phyloP scores from a whole-genome alignment of 2,797 vertebrate species.

The Lycodopsis pacificus region DNA sequence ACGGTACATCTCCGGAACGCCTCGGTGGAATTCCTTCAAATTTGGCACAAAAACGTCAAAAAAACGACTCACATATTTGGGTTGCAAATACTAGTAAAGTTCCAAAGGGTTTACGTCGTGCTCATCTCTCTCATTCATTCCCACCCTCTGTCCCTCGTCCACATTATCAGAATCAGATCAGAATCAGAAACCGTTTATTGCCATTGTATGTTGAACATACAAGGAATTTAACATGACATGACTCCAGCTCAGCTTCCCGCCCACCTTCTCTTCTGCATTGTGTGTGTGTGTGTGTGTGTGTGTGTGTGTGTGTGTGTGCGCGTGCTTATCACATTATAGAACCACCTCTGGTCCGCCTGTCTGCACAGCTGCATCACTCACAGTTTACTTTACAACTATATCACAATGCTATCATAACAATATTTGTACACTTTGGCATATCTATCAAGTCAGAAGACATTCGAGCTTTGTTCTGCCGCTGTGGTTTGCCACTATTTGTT shows the following conservation, averaged over 20 bases:
- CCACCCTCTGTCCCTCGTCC: slow-evolving; percentile 15
- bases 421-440: background rate
- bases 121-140: slow-evolving; percentile 40
- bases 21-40: too few relatives aligned
- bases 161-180: slow-evolving; percentile 11
- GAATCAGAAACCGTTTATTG: too few relatives aligned
- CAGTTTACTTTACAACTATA: background rate
- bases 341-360: slow-evolving; percentile 28
- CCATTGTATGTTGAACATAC: too few relatives aligned
- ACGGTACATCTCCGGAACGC: too few relatives aligned
- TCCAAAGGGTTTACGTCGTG: slow-evolving; percentile 28
- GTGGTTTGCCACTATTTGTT: background rate
- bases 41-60: too few relatives aligned
- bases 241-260: slow-evolving; percentile 34
- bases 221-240: too few relatives aligned
- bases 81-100: slow-evolving; percentile 47
- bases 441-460: background rate
- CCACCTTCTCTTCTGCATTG: slow-evolving; percentile 29
- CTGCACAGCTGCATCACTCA: slow-evolving; percentile 31
- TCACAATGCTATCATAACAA: background rate
- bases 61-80: slow-evolving; percentile 41
- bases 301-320: background rate
- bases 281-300: too few relatives aligned
- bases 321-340: slow-evolving; percentile 30
- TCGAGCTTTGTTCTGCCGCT: background rate